Base-by-base conservation (phyloP, 2,888 invertebrate genomes). In the Hermaeophaga mercurialis region DNA sequence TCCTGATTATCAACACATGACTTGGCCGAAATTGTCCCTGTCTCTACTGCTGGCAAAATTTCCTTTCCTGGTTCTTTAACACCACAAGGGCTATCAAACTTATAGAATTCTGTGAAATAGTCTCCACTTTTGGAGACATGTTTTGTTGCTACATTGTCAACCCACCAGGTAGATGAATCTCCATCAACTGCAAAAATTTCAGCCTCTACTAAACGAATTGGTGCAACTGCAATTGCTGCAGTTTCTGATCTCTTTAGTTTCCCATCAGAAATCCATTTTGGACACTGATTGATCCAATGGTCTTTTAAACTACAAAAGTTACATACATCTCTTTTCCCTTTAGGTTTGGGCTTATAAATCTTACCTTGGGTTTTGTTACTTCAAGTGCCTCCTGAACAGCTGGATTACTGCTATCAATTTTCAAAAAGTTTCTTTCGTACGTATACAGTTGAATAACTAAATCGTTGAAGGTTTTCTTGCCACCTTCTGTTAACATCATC, bases 91-190 rank as follows among this genome's bases (percentile, higher is more conserved):
- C 17, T 59, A n/a, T 61, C 8, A 57, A 68, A 67, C 45, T 60
- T 54, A 52, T 15, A 41, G 65, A 66, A 3, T 49, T 59, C 2
- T 54, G 41, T 17, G 66, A 66, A 19, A 41, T 45, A 36, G 62
- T 53, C n/a, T 24, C 45, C 19, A 64, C 64, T 49, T 50, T 64
- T 64, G 2, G 66, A 64, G 22, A 72, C 64, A 48, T 72, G 70
- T 7, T 59, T 70, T 12, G 70, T 71, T 12, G 69, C 71, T 17
- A 68, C 72, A 45, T 70, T 73, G 47, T 73, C 72, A 5, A 73
- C 64, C 66, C 66, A 72, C 71, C 70, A 72, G 9, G 57, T 58
- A 12, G 22, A 18, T 48, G 58, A 39, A 58, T 50, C 33, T 31
- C 12, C 34, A 38, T 63, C 57, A n/a, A 52, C 12, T 15, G 22